Evolutionary conservation across 2,797 vertebrate genomes (phyloP).

Genomic region (Spinibarbus caldwelli): DNA sequence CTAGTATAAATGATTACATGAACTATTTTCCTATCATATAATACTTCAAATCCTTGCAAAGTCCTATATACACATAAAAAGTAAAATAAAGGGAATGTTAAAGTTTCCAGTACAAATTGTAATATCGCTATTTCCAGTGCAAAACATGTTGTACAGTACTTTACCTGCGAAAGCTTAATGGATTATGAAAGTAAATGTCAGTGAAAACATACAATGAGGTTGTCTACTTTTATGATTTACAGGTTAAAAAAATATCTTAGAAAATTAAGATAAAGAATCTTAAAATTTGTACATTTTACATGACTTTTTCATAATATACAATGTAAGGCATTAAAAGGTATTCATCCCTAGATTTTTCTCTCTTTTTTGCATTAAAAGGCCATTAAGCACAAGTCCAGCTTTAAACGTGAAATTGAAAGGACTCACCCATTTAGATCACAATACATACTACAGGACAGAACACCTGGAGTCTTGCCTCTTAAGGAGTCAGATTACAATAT

Average conservation of each 20-base stretch:
- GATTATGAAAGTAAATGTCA: conserved; percentile 21
- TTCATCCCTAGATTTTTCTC: neutral
- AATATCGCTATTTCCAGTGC: conserved; percentile 25
- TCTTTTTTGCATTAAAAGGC: conserved; percentile 10
- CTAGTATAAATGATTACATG: conserved; percentile 25
- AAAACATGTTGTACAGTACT: conserved; percentile 33
- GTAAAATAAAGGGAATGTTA: conserved; percentile 45
- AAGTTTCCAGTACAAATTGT: conserved; percentile 56
- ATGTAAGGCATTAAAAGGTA: conserved; percentile 36
- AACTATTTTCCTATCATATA: conserved; percentile 9
- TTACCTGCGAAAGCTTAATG: conserved; percentile 32
- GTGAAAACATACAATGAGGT: conserved; percentile 29
- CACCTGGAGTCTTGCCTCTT: conserved; percentile 34
- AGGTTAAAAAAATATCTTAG: neutral
- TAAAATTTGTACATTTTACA: neutral
- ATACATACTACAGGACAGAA: conserved; percentile 54
- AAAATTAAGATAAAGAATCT: conserved; percentile 11
- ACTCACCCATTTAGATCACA: conserved; percentile 58
- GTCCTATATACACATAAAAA: conserved; percentile 11
- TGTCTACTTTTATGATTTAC: neutral
- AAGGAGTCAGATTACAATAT: conserved; percentile 63
- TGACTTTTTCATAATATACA: neutral
- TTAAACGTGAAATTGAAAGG: conserved; percentile 52
- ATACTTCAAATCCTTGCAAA: conserved; percentile 40
- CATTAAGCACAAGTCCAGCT: conserved; percentile 18